Conservation (phyloP, 2,797 vertebrate genomes). For the Takifugu ocellatus region DNA sequence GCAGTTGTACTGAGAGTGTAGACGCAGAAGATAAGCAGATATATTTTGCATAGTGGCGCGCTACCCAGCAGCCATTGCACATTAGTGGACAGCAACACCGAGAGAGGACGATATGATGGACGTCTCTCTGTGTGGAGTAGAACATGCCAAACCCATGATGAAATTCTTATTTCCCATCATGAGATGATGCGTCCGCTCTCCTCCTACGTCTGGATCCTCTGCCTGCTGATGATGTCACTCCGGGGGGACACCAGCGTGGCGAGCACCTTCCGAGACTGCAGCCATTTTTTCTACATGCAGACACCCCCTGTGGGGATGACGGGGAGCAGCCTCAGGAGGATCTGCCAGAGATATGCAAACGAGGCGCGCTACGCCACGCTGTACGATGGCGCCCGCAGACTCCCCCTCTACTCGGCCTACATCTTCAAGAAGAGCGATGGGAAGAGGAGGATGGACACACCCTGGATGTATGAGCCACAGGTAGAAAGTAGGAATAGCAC, state of each 20-base stretch:
- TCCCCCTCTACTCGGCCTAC: slow-evolving; percentile 73
- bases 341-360: slow-evolving; percentile 71
- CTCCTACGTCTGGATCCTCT: slow-evolving; percentile 34
- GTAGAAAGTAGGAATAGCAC: slow-evolving; percentile 27
- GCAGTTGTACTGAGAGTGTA: slow-evolving; percentile 4
- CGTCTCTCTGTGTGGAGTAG: too few species aligned
- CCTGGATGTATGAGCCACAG: slow-evolving; percentile 80
- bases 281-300: slow-evolving; percentile 70
- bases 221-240: slow-evolving; percentile 25
- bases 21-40: slow-evolving; percentile 36
- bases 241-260: slow-evolving; percentile 52
- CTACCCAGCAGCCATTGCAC: slow-evolving; percentile 19
- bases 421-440: slow-evolving; percentile 74
- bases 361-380: slow-evolving; percentile 65
- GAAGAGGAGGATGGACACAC: slow-evolving; percentile 67
- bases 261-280: slow-evolving; percentile 67
- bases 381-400: slow-evolving; percentile 57
- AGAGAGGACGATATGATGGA: slow-evolving; percentile 1
- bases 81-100: slow-evolving; percentile 10
- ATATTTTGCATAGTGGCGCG: slow-evolving; percentile 52
- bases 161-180: background rate
- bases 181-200: slow-evolving; percentile 43
- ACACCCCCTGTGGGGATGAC: slow-evolving; percentile 57
- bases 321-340: slow-evolving; percentile 42
- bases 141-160: too few species aligned